Evolutionary conservation across 2,113 vertebrate species (phyloP), one percentile per base, ranked within the genome.

Genomic region (Morone chrysops): DNA sequence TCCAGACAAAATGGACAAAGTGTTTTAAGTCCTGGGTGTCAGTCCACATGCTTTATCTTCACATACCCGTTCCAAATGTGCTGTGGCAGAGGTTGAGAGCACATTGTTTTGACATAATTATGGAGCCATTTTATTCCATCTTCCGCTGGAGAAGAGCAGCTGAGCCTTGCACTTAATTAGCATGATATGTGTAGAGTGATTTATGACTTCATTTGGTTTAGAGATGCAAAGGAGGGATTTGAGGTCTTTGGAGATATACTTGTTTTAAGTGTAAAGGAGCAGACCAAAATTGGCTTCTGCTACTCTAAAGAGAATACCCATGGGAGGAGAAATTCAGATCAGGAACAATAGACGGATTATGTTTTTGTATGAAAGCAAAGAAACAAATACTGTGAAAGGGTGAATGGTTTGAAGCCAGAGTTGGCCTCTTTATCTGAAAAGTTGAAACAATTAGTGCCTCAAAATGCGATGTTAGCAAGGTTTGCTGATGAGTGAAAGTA

Each of bases 61-160:
- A 50, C 48, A 56, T 12, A 57, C 25, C 48, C 20, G 7, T 38
- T 85, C 82, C 78, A 89, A 91, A 75, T 57, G 75, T 48, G 67
- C 88, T 62, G 88, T 59, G 85, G 78, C 80, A 78, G 78, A 88
- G 74, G 81, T 76, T 75, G 86, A 86, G 82, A 82, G 81, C 84
- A 84, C 88, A 93, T 91, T 89, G 90, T 94, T 92, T 88, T 81
- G 85, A 91, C 92, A 88, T 94, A 93, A 94, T 94, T 94, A 95
- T 45, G 82, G 87, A 87, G 45, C 54, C 40, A 65, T 79, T 91
- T 87, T 78, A 88, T 89, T 92, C 84, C 88, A 79, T 90, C 85
- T 88, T 90, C 81, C n/a, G 73, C 76, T 77, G 85, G 53, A 84
- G 70, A 70, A 81, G 70, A 90, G 86, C 78, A 84, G 90, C 87